phyloP scores from a whole-genome alignment of 2,888 invertebrate genomes.

The Salticus scenicus region DNA sequence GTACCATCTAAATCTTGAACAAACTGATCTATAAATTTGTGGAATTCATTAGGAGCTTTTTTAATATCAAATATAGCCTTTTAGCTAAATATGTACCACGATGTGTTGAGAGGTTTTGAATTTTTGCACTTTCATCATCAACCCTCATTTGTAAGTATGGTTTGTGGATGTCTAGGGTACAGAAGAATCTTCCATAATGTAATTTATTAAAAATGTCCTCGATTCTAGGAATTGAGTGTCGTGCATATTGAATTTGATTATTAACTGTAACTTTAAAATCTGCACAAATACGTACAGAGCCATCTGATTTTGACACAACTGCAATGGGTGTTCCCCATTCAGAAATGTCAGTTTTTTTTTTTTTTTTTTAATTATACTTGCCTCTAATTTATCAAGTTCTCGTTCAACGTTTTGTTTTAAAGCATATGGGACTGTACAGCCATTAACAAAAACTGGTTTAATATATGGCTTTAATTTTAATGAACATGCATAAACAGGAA shows the following conservation, averaged over 20 bases:
- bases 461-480: background rate
- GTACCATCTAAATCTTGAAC: too few relatives aligned
- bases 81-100: background rate
- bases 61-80: background rate
- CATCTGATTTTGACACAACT: background rate
- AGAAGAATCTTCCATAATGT: background rate
- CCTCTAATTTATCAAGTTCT: background rate
- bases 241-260: too few relatives aligned
- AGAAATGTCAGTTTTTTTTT: too few relatives aligned
- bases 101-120: background rate
- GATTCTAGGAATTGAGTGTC: too few relatives aligned
- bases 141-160: too few relatives aligned
- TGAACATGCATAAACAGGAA: background rate
- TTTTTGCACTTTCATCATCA: background rate
- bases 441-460: background rate
- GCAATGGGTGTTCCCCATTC: background rate
- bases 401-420: background rate
- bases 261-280: too few relatives aligned
- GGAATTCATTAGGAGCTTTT: too few relatives aligned
- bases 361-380: background rate
- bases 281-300: background rate
- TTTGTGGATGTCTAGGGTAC: background rate
- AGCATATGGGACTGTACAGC: background rate
- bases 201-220: background rate
- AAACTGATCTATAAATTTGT: too few relatives aligned